Percentiles rank a stretch among this genome's conserved stretches.
Conservation (phyloP, 2,888 invertebrate genomes). For the Epinotia brunnichana region DNA sequence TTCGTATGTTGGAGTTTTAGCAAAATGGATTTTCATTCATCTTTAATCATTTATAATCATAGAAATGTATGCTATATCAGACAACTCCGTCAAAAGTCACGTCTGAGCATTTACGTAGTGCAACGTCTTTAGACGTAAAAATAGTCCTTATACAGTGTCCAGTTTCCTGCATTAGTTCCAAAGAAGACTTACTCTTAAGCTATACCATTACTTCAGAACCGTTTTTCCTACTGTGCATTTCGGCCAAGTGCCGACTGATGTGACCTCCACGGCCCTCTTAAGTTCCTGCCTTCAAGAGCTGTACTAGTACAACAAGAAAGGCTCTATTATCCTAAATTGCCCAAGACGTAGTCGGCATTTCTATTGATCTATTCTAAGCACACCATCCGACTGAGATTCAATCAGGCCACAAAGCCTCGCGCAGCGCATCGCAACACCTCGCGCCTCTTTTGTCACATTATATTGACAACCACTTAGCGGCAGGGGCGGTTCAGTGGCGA, state of each 20-base stretch:
- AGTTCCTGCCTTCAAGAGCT: neutral
- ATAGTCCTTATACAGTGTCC: too few species aligned
- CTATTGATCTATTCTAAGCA: slow-evolving; percentile 6
- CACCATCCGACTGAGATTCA: neutral
- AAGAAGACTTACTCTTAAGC: too few species aligned
- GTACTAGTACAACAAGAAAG: too few species aligned
- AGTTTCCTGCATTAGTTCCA: too few species aligned
- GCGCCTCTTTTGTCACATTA: slow-evolving; percentile 20
- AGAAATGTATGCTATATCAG: neutral
- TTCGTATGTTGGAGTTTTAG: neutral
- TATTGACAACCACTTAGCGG: slow-evolving; percentile 18
- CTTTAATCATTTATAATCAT: neutral
- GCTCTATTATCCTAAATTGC: neutral
- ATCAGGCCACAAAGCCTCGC: slow-evolving; percentile 13
- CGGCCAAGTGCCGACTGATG: too few species aligned
- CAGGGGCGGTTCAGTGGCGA: neutral
- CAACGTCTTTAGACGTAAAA: too few species aligned
- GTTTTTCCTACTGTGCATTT: too few species aligned
- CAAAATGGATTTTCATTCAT: neutral
- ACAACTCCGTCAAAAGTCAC: neutral
- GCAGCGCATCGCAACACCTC: slow-evolving; percentile 22
- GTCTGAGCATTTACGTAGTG: too few species aligned
- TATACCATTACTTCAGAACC: too few species aligned
- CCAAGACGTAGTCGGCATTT: neutral
- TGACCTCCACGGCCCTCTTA: neutral